These are phyloP conservation scores for Grapholita molesta DNA, from an alignment of 1,140 invertebrate genomes.

Conservation along the genomic window DNA sequence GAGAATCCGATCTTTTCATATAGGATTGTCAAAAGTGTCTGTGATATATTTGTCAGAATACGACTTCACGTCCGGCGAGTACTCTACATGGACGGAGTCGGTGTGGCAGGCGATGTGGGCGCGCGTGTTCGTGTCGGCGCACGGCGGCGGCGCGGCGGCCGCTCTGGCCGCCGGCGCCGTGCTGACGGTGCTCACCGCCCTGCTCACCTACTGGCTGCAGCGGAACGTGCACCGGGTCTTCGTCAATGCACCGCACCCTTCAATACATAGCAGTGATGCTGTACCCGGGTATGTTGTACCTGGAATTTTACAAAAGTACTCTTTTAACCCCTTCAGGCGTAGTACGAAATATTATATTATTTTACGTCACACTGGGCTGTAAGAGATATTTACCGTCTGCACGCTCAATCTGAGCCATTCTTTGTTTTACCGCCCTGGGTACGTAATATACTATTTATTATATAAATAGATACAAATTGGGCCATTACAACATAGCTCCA, in stretches of 20 bases:
- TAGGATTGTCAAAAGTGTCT: too few relatives aligned
- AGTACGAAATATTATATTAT: too few relatives aligned
- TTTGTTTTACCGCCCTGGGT: too few relatives aligned
- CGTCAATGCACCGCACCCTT: conserved; percentile 26
- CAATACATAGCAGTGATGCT: conserved; percentile 36
- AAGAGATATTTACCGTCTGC: too few relatives aligned
- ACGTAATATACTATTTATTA: too few relatives aligned
- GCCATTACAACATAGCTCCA: too few relatives aligned
- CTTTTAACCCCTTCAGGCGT: too few relatives aligned
- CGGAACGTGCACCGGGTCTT: conserved; percentile 82
- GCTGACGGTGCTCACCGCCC: conserved; percentile 82
- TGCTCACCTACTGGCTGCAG: conserved; percentile 85
- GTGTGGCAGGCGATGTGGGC: conserved; percentile 87
- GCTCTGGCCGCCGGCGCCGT: conserved; percentile 82
- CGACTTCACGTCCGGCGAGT: conserved; percentile 87
- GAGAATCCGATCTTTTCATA: too few relatives aligned
- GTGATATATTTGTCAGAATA: conserved; percentile 82
- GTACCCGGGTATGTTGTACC: conserved; percentile 33
- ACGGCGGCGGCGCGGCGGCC: conserved; percentile 82
- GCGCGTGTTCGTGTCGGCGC: conserved; percentile 90
- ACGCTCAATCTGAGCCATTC: too few relatives aligned
- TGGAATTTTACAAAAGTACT: too few relatives aligned
- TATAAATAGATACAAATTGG: too few relatives aligned
- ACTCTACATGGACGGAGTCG: conserved; percentile 96
- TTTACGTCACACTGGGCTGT: too few relatives aligned